phyloP scores from a whole-genome alignment of 2,797 vertebrate genomes.

The Nannoperca obscura region DNA sequence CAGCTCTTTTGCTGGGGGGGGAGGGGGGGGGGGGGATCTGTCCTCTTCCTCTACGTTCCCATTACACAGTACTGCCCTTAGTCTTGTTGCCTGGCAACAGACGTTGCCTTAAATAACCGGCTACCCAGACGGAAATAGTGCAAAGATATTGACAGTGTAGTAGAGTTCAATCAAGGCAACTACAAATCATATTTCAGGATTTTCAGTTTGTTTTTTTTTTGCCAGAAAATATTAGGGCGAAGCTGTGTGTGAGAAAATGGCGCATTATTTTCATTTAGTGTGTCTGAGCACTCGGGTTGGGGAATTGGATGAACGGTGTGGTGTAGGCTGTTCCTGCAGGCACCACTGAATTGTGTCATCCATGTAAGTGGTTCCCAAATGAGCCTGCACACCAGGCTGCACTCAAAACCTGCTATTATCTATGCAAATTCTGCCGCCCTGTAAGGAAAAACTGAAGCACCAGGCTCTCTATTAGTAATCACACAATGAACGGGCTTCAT shows the following conservation, averaged over 20 bases:
- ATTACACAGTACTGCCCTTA: conserved; percentile 78
- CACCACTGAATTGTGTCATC: conserved; percentile 70
- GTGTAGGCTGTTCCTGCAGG: conserved; percentile 59
- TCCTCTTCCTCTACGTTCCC: conserved; percentile 77
- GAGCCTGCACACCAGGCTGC: conserved; percentile 73
- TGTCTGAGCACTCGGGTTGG: conserved; percentile 14
- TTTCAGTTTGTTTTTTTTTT: conserved; percentile 42
- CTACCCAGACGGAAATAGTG: conserved; percentile 80
- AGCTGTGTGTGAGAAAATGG: conserved; percentile 60
- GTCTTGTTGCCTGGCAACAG: conserved; percentile 88
- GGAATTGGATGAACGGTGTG: conserved; percentile 21
- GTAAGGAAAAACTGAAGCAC: conserved; percentile 39
- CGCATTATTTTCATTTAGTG: conserved; percentile 38
- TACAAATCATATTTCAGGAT: conserved; percentile 63
- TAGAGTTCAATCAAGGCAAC: conserved; percentile 83
- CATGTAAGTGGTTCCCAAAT: conserved; percentile 73
- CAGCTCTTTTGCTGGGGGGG: conserved; percentile 54
- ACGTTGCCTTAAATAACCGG: conserved; percentile 86
- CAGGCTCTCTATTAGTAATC: conserved; percentile 52
- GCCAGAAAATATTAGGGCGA: conserved; percentile 34
- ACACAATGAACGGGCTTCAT: conserved; percentile 49
- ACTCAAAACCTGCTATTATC: conserved; percentile 72
- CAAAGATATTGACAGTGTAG: conserved; percentile 71
- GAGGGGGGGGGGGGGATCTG: conserved; percentile 32
- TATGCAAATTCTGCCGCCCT: conserved; percentile 74